Evolutionary conservation across 2,888 invertebrate species (phyloP), one percentile per base, ranked within the genome.

Genomic region (Cecidostiba fungosa): DNA sequence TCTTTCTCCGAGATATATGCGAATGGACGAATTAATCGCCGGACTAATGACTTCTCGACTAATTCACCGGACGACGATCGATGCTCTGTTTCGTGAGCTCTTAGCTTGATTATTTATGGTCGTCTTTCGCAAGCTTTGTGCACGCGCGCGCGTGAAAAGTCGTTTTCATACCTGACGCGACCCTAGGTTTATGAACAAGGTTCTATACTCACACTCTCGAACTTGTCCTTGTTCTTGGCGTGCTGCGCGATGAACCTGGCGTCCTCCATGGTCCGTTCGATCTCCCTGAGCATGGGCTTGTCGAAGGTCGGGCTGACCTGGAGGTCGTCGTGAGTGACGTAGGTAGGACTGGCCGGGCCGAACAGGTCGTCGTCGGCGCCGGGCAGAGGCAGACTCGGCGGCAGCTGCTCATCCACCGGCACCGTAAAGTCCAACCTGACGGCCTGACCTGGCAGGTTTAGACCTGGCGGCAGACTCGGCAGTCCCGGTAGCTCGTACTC

Each of bases 241-340:
- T 98, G 98, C 94, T 98, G 98, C 92, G 98, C 98, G 94, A 98
- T 98, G 94, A 98, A 98, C 92, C 97, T 96, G 89, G 98, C 97
- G 90, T 98, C 98, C 93, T 97, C 97, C 94, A 98, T 96, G 91
- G 98, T 97, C 94, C 97, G 97, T 94, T 98, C 98, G 95, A 98
- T 96, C 94, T 97, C 97, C 93, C 97, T 95, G 89, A 97, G 95
- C 90, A 95, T 96, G 87, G 97, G 96, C 93, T 97, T 97, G 91
- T 97, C 97, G 93, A 97, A 96, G 90, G 97, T 96, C 88, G 97
- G 97, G 94, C 97, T 97, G 82, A 95, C 70, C 76, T 81, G 81
- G 3, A 88, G 87, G 76, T 89, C 89, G 77, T 89, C 87, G 81
- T 84, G 87, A 14, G 77, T 43, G 23, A 80, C 39, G 79, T 83